A percentile compares a stretch with the other conserved stretches of the same genome.
Conservation (phyloP, 2,797 vertebrate genomes). For the Falco naumanni region DNA sequence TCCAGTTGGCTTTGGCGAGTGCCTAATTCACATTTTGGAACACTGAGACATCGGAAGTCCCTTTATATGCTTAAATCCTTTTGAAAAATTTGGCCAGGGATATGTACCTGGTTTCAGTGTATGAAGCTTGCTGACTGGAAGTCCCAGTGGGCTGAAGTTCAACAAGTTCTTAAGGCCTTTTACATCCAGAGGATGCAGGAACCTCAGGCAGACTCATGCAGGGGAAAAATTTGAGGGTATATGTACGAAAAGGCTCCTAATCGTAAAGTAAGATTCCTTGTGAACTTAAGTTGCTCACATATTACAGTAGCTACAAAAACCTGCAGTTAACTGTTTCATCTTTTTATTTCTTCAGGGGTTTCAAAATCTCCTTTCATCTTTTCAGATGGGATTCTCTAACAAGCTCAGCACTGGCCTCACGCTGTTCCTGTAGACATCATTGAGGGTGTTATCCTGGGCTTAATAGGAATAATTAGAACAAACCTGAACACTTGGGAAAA, state of each 20-base stretch:
- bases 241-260: not conserved
- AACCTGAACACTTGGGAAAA: not conserved
- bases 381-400: conserved; percentile 22
- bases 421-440: not conserved
- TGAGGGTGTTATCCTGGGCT: not conserved
- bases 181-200: not conserved
- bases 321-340: not conserved
- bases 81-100: not conserved
- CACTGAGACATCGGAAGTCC: not conserved
- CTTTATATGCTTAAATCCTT: not conserved
- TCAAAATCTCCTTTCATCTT: conserved; percentile 47
- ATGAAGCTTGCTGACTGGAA: not conserved
- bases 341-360: conserved; percentile 34
- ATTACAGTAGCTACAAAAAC: not conserved
- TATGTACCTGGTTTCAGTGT: not conserved
- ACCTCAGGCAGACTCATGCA: not conserved
- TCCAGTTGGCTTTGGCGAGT: not conserved
- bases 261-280: not conserved
- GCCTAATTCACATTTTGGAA: not conserved
- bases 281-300: not conserved
- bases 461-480: conserved; percentile 20
- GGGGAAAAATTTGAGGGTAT: not conserved
- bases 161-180: not conserved
- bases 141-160: not conserved
- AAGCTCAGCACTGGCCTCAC: conserved; percentile 11